Base-by-base conservation (phyloP, 2,888 invertebrate genomes). In the Euspilapteryx auroguttella region DNA sequence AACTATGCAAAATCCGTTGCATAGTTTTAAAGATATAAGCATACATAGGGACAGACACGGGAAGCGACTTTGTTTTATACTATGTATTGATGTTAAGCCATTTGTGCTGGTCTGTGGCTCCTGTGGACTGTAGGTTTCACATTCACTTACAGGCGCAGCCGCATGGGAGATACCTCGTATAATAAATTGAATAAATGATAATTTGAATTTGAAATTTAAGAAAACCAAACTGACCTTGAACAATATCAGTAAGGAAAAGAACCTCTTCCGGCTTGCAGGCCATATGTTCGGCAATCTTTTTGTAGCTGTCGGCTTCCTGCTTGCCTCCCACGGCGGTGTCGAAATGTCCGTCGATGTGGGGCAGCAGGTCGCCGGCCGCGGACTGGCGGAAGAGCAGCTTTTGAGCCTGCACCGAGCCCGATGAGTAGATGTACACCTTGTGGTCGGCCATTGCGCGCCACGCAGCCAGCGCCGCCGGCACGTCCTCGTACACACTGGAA, bases 391-490 rank as follows among this genome's bases (percentile, higher is more conserved):
- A 94, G 3, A 96, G 78, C 7, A 95, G 76, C 51, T 92, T 89
- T 57, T 97, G 97, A 9, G 95, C 90, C 44, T 88, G 86, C 1
- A 92, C 83, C 30, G 93, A 94, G 25, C 95, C 96, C 14, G 94
- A 94, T 0, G 96, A 96, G 58, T 91, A 97, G 34, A 95, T 85
- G 49, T 85, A 94, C 27, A 96, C 71, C 38, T 69, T 71, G 34
- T 80, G 81, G 20, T 81, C 79, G 8, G 85, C 87, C 9, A 76
- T 62, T 3, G 81, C 71, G 3, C 79, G 79, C 87, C 94, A 89
- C 33, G 78, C 65, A 47, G 87, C 79, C 25, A 97, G 75, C 1
- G 87, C 85, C 10, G 78, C 71, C 0, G 82, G 78, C 1, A 95
- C 94, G 64, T 97, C 97, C 7, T 87, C 82, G 55, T 87, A 97